phyloP scores from a whole-genome alignment of 2,113 vertebrate genomes.

The Psilopsiagon aymara region DNA sequence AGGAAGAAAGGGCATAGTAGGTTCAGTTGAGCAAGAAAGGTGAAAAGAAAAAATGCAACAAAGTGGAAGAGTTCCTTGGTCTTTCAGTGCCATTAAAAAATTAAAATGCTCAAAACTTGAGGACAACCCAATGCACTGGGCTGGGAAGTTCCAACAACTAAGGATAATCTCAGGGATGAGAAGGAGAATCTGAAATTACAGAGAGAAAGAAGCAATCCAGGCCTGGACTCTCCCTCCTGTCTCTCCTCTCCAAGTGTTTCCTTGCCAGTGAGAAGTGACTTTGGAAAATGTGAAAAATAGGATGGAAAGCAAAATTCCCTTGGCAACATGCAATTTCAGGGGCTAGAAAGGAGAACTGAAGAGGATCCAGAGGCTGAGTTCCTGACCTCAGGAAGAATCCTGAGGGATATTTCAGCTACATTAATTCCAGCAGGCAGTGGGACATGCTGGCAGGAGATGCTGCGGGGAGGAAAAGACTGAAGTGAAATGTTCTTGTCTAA shows the following conservation, averaged over 20 bases:
- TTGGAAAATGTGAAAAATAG: conserved; percentile 56
- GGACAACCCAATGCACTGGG: neutral
- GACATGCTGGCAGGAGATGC: conserved; percentile 58
- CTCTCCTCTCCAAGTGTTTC: conserved; percentile 4
- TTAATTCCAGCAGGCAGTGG: conserved; percentile 36
- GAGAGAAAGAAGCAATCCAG: neutral
- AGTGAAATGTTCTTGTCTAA: conserved; percentile 41
- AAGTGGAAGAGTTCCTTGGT: neutral
- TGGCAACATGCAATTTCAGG: conserved; percentile 38
- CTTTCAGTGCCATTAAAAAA: neutral
- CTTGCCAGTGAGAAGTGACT: conserved; percentile 39
- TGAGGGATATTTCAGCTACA: conserved; percentile 48
- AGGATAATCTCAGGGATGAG: neutral
- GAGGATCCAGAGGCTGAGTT: conserved; percentile 54
- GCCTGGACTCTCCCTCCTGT: neutral
- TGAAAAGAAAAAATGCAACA: neutral
- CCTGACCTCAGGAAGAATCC: conserved; percentile 55
- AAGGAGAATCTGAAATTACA: neutral
- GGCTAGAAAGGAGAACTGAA: conserved; percentile 33
- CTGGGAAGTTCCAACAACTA: neutral
- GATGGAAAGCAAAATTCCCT: conserved; percentile 18
- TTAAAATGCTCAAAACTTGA: neutral
- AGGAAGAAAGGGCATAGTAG: neutral
- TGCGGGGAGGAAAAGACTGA: neutral
- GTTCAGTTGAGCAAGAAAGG: neutral